phyloP scores from a whole-genome alignment of 2,113 vertebrate species.

The Dicrurus megarhynchus region DNA sequence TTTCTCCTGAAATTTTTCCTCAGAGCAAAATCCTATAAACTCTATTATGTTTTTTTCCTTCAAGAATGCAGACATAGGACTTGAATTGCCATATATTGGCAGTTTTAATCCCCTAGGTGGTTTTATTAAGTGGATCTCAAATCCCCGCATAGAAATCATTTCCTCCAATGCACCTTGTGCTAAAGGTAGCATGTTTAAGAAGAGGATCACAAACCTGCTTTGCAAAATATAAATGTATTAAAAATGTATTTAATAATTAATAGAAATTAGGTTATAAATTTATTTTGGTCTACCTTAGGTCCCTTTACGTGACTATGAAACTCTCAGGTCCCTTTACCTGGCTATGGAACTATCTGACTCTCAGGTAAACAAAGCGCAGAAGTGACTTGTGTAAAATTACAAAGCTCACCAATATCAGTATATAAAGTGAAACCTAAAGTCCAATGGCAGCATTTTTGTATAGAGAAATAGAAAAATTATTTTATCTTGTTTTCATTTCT shows the following conservation, averaged over 20 bases:
- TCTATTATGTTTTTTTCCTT: neutral
- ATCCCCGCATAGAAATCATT: neutral
- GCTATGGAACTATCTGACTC: neutral
- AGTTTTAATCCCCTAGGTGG: neutral
- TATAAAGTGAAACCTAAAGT: neutral
- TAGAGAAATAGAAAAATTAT: neutral
- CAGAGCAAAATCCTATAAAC: neutral
- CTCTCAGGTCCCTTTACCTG: neutral
- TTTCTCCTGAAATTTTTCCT: neutral
- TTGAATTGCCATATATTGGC: neutral
- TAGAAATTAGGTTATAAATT: neutral
- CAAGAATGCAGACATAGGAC: neutral
- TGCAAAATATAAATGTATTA: neutral
- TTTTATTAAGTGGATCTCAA: neutral
- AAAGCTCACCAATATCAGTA: neutral
- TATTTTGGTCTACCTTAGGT: neutral
- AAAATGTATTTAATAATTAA: neutral
- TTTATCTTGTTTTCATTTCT: neutral
- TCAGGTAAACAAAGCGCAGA: neutral
- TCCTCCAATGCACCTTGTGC: neutral
- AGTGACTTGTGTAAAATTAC: neutral
- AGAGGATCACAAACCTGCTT: neutral
- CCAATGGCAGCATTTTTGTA: neutral
- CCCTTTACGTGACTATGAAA: neutral
- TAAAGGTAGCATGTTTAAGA: neutral